Conservation (phyloP, 1,140 invertebrate genomes). For the Drosophila erecta region DNA sequence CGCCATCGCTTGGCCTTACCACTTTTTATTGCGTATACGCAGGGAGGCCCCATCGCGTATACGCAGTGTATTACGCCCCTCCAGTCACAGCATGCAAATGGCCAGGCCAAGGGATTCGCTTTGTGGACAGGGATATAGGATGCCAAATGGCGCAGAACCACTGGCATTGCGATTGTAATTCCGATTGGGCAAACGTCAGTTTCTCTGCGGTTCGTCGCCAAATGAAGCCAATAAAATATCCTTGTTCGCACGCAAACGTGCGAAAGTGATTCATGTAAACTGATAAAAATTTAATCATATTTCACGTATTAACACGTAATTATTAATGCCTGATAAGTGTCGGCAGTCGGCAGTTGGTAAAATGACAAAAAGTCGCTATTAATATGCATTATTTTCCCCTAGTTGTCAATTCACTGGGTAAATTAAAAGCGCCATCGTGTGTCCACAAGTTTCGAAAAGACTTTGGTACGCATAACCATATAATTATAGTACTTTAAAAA, state of each 20-base stretch:
- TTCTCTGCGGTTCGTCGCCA: constrained; percentile 38
- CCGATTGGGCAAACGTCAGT: constrained; percentile 31
- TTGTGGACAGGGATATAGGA: constrained; percentile 29
- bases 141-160: constrained; percentile 52
- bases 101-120: constrained; percentile 16
- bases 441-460: not conserved
- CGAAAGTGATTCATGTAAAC: constrained; percentile 46
- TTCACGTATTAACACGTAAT: constrained; percentile 62
- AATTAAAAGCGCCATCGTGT: constrained; percentile 5
- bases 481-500: not conserved
- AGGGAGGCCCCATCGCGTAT: constrained; percentile 36
- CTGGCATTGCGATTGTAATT: constrained; percentile 45
- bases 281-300: constrained; percentile 68
- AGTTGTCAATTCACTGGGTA: constrained; percentile 18
- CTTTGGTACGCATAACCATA: not conserved
- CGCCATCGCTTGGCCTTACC: constrained; percentile 26
- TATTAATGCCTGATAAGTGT: constrained; percentile 62
- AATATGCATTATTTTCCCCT: constrained; percentile 36
- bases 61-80: constrained; percentile 68
- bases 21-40: constrained; percentile 74
- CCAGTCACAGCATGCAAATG: constrained; percentile 36
- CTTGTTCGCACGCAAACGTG: constrained; percentile 42
- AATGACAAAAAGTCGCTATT: constrained; percentile 49
- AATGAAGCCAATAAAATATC: constrained; percentile 70
- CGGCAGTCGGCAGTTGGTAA: constrained; percentile 44